Conservation (phyloP, 1,140 invertebrate species). For the Lepidostoma basale region DNA sequence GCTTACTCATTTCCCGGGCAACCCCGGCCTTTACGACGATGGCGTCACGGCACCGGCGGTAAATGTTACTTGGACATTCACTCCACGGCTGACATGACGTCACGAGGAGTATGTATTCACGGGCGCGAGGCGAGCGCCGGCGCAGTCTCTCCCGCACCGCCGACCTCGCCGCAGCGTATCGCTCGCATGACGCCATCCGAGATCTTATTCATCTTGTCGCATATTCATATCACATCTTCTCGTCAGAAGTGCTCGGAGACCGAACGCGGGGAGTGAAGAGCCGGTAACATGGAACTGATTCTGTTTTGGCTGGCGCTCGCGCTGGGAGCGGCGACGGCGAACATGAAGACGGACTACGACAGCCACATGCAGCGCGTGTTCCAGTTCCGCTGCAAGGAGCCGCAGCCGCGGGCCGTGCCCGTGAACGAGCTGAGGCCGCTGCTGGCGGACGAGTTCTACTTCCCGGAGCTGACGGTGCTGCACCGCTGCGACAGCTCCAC, state of each 20-base stretch:
- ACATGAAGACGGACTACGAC: not conserved
- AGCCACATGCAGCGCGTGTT: not conserved
- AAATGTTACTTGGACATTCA: not conserved
- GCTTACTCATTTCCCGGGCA: not conserved
- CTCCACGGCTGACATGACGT: not conserved
- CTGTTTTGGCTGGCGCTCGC: not conserved
- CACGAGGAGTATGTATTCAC: not conserved
- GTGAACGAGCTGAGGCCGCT: conserved; percentile 11
- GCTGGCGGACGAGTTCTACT: conserved; percentile 6
- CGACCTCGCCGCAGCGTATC: not conserved
- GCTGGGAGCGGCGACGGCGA: not conserved
- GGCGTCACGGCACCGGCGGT: not conserved
- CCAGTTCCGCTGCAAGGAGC: conserved; percentile 8
- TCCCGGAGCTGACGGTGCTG: conserved; percentile 53
- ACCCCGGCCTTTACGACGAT: not conserved
- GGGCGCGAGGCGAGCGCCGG: not conserved
- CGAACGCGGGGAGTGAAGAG: not conserved
- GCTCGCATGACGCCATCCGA: not conserved
- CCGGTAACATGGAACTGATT: not conserved
- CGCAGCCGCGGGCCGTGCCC: conserved; percentile 3
- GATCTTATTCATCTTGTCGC: not conserved
- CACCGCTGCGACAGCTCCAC: conserved; percentile 51
- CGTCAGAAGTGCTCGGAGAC: not conserved
- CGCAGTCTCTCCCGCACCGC: not conserved
- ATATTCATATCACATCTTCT: not conserved